Evolutionary conservation across 2,888 invertebrate genomes (phyloP).

Genomic region (Temnothorax ravouxi): DNA sequence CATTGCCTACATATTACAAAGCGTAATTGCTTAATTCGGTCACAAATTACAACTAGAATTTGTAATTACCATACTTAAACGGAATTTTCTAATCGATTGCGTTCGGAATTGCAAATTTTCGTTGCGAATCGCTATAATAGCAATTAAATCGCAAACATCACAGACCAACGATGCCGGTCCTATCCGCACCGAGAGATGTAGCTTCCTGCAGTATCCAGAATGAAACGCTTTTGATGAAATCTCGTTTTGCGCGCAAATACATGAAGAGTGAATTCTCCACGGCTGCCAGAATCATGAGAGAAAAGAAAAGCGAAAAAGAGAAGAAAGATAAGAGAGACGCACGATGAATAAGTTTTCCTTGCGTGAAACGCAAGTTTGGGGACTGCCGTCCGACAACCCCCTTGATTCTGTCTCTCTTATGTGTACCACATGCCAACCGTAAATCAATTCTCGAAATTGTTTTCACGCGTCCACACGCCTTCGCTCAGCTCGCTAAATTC

Average conservation of each 20-base stretch:
- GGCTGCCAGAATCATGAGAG: conserved; percentile 11
- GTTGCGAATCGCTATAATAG: conserved; percentile 13
- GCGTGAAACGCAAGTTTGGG: conserved; percentile 53
- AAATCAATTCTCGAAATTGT: conserved; percentile 80
- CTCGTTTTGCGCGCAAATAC: conserved; percentile 45
- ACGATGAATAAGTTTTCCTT: conserved; percentile 53
- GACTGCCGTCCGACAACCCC: conserved; percentile 6
- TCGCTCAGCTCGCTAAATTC: conserved; percentile 56
- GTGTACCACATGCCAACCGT: conserved; percentile 68
- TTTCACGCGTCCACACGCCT: conserved; percentile 66
- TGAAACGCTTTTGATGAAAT: conserved; percentile 35
- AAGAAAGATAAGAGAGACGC: not conserved
- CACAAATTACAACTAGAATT: conserved; percentile 43
- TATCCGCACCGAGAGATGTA: not conserved
- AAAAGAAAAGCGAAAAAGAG: not conserved
- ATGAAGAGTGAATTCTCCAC: conserved; percentile 48
- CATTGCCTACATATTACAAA: conserved; percentile 43
- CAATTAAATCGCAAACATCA: conserved; percentile 43
- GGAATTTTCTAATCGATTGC: conserved; percentile 45
- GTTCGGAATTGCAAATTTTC: conserved; percentile 32
- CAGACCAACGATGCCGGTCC: not conserved
- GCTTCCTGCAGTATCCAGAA: conserved; percentile 12
- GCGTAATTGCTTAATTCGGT: conserved; percentile 41
- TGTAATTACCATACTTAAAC: conserved; percentile 32
- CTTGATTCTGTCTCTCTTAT: conserved; percentile 45